Conservation (phyloP, 2,888 invertebrate species). For the Ochropacha duplaris region DNA sequence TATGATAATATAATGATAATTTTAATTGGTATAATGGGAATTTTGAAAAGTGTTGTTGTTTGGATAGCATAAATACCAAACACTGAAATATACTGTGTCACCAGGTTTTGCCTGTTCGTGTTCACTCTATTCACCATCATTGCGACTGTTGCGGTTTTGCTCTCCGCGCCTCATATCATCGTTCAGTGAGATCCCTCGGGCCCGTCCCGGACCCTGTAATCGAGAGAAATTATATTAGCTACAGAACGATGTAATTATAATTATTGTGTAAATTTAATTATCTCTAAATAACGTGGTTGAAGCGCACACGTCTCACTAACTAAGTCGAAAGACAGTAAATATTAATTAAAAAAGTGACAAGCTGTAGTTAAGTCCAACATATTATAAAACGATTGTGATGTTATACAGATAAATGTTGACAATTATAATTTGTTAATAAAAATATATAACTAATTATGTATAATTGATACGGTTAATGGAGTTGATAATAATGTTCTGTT, state of each 20-base stretch:
- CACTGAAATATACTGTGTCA: slow-evolving; percentile 30
- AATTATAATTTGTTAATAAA: slow-evolving; percentile 71
- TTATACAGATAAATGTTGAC: slow-evolving; percentile 70
- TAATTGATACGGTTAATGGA: slow-evolving; percentile 49
- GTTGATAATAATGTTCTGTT: slow-evolving; percentile 36
- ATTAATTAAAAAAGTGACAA: slow-evolving; percentile 52
- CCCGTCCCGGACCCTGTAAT: slow-evolving; percentile 22
- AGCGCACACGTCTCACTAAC: slow-evolving; percentile 74
- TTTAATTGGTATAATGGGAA: too few relatives aligned
- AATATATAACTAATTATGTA: slow-evolving; percentile 51
- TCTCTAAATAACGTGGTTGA: slow-evolving; percentile 67
- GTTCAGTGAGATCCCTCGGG: slow-evolving; percentile 86
- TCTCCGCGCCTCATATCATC: slow-evolving; percentile 97
- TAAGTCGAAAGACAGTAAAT: slow-evolving; percentile 72
- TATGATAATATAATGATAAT: too few relatives aligned
- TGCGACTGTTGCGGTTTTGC: slow-evolving; percentile 94
- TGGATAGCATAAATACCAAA: not conserved
- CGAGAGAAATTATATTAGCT: slow-evolving; percentile 75
- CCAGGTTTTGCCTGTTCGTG: slow-evolving; percentile 95
- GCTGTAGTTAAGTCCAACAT: slow-evolving; percentile 64
- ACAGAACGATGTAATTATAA: slow-evolving; percentile 49
- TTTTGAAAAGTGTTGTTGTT: too few relatives aligned
- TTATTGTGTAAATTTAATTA: slow-evolving; percentile 29
- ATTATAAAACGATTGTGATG: slow-evolving; percentile 78
- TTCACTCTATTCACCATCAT: slow-evolving; percentile 97